phyloP scores from a whole-genome alignment of 1,140 invertebrate species.

The Camponotus pennsylvanicus region DNA sequence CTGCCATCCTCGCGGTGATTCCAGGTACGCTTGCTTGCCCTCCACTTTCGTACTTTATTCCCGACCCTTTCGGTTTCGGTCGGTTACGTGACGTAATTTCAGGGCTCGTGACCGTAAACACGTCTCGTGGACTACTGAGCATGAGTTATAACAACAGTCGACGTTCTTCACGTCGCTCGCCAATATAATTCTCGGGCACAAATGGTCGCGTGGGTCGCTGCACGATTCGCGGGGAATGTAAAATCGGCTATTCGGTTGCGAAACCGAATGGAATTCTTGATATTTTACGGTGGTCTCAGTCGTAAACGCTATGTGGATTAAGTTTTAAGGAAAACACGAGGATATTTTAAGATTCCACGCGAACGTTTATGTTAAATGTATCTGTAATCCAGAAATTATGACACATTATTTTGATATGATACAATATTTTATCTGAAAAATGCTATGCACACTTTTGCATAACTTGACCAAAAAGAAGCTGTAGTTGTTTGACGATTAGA shows the following conservation, averaged over 20 bases:
- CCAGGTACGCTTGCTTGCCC: slow-evolving; percentile 88
- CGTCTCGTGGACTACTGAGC: slow-evolving; percentile 60
- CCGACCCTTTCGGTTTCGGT: slow-evolving; percentile 70
- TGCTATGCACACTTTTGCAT: neutral
- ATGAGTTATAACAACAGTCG: slow-evolving; percentile 68
- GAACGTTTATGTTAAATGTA: neutral
- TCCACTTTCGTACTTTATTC: neutral
- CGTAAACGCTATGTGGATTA: slow-evolving; percentile 3
- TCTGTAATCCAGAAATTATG: neutral
- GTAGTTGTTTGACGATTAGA: neutral
- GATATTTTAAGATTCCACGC: neutral
- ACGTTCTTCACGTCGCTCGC: slow-evolving; percentile 40
- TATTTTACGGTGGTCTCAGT: neutral
- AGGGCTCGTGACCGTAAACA: slow-evolving; percentile 69
- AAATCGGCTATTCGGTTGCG: slow-evolving; percentile 14
- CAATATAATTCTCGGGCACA: slow-evolving; percentile 34
- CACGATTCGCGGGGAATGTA: neutral
- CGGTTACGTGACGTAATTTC: slow-evolving; percentile 75
- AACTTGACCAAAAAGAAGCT: neutral
- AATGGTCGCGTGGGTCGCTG: slow-evolving; percentile 32
- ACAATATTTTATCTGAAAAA: neutral
- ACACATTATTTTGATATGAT: too few relatives aligned
- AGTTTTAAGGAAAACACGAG: neutral
- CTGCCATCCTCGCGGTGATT: slow-evolving; percentile 96
- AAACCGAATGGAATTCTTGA: slow-evolving; percentile 2